phyloP scores from a whole-genome alignment of 2,113 vertebrate species.

The Elephas maximus region DNA sequence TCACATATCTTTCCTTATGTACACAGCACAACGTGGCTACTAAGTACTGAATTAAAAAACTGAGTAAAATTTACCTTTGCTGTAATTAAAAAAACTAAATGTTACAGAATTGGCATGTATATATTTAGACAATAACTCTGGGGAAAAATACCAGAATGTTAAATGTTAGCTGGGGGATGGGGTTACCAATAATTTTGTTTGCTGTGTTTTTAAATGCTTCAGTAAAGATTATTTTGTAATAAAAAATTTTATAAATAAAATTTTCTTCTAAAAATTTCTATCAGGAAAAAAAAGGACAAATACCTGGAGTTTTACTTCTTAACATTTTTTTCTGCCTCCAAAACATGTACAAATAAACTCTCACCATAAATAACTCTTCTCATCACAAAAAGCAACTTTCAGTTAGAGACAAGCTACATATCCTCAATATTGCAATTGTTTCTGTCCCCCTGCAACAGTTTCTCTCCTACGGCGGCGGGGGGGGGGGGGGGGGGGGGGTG shows the following conservation, averaged over 20 bases:
- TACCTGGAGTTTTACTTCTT: not conserved
- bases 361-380: not conserved
- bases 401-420: not conserved
- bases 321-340: not conserved
- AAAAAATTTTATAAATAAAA: not conserved
- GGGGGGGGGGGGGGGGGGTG: too few relatives aligned
- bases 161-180: not conserved
- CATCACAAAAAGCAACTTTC: constrained; percentile 38
- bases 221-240: not conserved
- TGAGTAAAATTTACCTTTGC: not conserved
- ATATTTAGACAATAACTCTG: too few relatives aligned
- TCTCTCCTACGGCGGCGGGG: too few relatives aligned
- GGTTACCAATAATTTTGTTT: not conserved
- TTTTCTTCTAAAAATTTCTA: not conserved
- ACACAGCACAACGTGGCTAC: not conserved
- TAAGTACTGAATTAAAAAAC: not conserved
- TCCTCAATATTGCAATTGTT: not conserved
- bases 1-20: not conserved
- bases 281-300: not conserved
- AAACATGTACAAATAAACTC: not conserved
- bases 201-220: not conserved
- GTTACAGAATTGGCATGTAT: not conserved
- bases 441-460: not conserved
- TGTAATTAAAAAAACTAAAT: not conserved
- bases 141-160: not conserved